A percentile compares a stretch with the other conserved stretches of the same genome.
phyloP scores from a whole-genome alignment of 2,113 vertebrate genomes.

The Misgurnus mizolepis region DNA sequence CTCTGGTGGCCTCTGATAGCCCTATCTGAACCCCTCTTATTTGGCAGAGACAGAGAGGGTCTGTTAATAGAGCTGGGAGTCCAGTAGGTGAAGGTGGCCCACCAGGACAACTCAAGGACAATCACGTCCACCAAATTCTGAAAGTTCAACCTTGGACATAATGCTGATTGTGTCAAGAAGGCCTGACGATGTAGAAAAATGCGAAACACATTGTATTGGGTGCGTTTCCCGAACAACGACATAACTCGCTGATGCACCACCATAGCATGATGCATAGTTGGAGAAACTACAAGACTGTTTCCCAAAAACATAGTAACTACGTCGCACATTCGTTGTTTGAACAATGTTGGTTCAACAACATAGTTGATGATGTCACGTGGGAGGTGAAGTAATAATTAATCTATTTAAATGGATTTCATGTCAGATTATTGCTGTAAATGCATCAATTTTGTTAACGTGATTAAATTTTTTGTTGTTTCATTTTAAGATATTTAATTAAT shows the following conservation, averaged over 20 bases:
- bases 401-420: too few species aligned
- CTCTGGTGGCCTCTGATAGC: constrained; percentile 70
- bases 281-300: too few species aligned
- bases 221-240: too few species aligned
- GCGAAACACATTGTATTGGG: background rate
- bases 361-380: too few species aligned
- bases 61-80: constrained; percentile 71
- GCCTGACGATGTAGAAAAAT: background rate
- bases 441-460: background rate
- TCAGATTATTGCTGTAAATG: too few species aligned
- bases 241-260: too few species aligned
- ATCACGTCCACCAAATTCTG: background rate
- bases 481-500: too few species aligned
- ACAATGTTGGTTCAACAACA: too few species aligned
- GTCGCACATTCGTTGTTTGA: too few species aligned
- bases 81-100: constrained; percentile 50
- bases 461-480: background rate
- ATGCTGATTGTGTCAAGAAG: background rate
- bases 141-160: constrained; percentile 8
- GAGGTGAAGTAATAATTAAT: too few species aligned
- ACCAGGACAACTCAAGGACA: constrained; percentile 40
- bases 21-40: constrained; percentile 70
- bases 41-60: constrained; percentile 67
- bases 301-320: too few species aligned
- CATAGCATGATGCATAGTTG: too few species aligned